Base-by-base conservation (phyloP, 1,140 invertebrate species). In the Steinernema khuongi region DNA sequence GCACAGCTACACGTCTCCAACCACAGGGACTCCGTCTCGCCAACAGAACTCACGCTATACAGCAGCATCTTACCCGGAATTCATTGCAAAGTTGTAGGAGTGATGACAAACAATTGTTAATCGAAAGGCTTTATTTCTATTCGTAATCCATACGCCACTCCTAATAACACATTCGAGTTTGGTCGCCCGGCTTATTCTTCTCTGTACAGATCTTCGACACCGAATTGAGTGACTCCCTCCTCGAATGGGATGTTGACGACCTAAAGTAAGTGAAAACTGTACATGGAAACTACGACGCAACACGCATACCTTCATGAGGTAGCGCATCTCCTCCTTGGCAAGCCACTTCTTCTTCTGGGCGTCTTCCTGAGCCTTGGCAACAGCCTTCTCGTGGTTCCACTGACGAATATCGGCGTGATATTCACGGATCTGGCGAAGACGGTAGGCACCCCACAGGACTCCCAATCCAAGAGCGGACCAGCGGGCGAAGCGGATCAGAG, bases 341-440 rank as follows among this genome's bases (percentile, higher is more conserved):
- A 75, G 67, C 81, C 81, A 82, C 76, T 82, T 82, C 82, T 82
- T 84, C 77, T 82, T 73, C 69, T 77, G 81, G 73, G 76, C 71
- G 17, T 69, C 77, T 60, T 82, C 82, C 36, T 74, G 72, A 31
- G 77, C 77, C n/a, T 71, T 70, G 66, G 72, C 80, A 19, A 84
- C 76, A 31, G 77, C 80, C 79, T 82, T 81, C 73, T 83, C 82
- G 70, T 82, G 80, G 66, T 82, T 78, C 75, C 77, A 82, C 29
- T 84, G 80, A 43, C 81, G 72, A 66, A 82, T 83, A 43, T 82
- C 81, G 36, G 81, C 81, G 67, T 82, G 82, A 69, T 82, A 81
- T 67, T 82, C 77, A 28, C 74, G 68, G 60, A 83, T 80, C 31
- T 81, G 74, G 31, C 75, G 73, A 19, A 80, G 78, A 66, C 79